Conservation (phyloP, 1,140 invertebrate genomes). For the Ips typographus region DNA sequence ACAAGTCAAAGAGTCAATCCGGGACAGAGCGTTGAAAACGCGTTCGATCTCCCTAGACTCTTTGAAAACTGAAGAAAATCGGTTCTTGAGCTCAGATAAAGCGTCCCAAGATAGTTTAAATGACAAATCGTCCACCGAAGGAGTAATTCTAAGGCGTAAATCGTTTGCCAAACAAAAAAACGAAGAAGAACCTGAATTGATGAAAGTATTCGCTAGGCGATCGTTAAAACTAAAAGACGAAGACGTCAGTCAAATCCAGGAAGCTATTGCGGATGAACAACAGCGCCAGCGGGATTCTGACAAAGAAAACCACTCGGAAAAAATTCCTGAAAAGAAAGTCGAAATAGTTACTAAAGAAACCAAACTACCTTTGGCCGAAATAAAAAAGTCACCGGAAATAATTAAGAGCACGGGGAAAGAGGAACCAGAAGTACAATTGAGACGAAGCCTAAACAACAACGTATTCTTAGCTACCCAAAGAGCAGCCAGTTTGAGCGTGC, state of each 20-base stretch:
- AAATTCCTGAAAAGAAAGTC: constrained; percentile 65
- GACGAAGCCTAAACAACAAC: constrained; percentile 35
- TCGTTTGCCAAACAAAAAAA: constrained; percentile 54
- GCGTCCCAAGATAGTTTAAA: constrained; percentile 41
- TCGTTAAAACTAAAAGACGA: constrained; percentile 73
- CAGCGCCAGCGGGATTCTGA: constrained; percentile 42
- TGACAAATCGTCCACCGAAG: constrained; percentile 39
- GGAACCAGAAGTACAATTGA: constrained; percentile 29
- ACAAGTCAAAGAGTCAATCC: constrained; percentile 24
- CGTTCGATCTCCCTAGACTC: constrained; percentile 49
- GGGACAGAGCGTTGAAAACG: constrained; percentile 32
- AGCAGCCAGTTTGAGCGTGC: constrained; percentile 40
- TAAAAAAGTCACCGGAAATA: constrained; percentile 36
- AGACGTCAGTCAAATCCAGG: constrained; percentile 58
- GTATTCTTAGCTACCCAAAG: constrained; percentile 40
- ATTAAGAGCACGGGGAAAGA: constrained; percentile 18
- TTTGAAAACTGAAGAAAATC: constrained; percentile 36
- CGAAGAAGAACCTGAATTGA: constrained; percentile 72
- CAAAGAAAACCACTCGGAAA: constrained; percentile 52
- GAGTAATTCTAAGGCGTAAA: constrained; percentile 60
- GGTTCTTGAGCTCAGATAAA: constrained; percentile 24
- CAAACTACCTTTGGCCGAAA: constrained; percentile 42
- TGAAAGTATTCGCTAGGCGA: constrained; percentile 76
- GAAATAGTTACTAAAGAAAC: constrained; percentile 51
- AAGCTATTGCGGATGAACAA: constrained; percentile 29